Evolutionary conservation across 2,888 invertebrate species (phyloP).

Genomic region (Drosophila lutescens): DNA sequence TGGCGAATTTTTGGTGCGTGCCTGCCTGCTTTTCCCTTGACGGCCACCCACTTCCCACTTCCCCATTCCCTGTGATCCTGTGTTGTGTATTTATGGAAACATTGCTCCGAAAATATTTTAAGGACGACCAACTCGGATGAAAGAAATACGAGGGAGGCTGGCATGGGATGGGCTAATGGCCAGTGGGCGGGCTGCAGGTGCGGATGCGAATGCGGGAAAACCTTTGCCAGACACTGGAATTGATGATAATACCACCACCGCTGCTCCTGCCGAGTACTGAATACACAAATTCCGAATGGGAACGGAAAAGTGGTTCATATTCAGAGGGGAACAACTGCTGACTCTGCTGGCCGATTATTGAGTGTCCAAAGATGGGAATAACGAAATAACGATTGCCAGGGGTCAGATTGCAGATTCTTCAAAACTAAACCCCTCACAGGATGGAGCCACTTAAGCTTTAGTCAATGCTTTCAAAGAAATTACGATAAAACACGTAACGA

Average conservation of each 20-base stretch:
- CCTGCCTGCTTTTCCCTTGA: background rate
- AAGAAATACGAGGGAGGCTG: conserved; percentile 18
- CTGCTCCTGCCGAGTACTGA: background rate
- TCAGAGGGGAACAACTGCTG: conserved; percentile 15
- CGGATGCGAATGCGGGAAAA: background rate
- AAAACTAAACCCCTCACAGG: too few species aligned
- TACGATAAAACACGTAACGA: background rate
- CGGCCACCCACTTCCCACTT: background rate
- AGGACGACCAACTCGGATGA: conserved; percentile 24
- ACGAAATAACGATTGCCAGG: background rate
- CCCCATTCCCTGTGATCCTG: background rate
- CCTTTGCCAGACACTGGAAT: conserved; percentile 10
- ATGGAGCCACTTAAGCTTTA: background rate
- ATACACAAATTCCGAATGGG: conserved; percentile 2
- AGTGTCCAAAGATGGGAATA: conserved; percentile 1
- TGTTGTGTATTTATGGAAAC: conserved; percentile 38
- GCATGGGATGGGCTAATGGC: background rate
- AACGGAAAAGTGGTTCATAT: too few species aligned
- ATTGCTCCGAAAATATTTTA: conserved; percentile 40
- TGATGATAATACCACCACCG: conserved; percentile 17
- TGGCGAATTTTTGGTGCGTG: conserved; percentile 13
- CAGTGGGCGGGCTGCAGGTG: background rate
- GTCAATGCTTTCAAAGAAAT: background rate
- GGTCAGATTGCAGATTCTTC: background rate
- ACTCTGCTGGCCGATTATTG: conserved; percentile 18